Percentiles rank a stretch among this genome's conserved stretches.
phyloP scores from a whole-genome alignment of 2,888 invertebrate species.

The Chrysolina americana region DNA sequence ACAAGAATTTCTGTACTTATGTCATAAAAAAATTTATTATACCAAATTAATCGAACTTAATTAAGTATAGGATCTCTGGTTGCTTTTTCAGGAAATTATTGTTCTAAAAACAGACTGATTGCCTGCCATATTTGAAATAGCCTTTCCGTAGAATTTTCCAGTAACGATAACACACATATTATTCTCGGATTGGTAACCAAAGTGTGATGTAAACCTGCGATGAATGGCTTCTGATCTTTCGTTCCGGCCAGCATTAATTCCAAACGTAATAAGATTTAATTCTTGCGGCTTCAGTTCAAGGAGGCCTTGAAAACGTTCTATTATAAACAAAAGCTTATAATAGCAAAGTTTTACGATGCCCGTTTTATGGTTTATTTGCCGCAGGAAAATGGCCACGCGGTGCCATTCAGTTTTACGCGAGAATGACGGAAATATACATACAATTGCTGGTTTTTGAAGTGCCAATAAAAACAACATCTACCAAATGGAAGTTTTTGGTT shows the following conservation, averaged over 20 bases:
- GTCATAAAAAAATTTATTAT: too few species aligned
- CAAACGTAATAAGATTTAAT: slow-evolving; percentile 46
- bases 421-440: background rate
- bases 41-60: too few species aligned
- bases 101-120: too few species aligned
- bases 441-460: too few species aligned
- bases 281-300: slow-evolving; percentile 48
- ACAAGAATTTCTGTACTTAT: too few species aligned
- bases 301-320: slow-evolving; percentile 32
- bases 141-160: slow-evolving; percentile 11
- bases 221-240: slow-evolving; percentile 40
- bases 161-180: slow-evolving; percentile 36
- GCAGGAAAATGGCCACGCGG: background rate
- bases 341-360: slow-evolving; percentile 17
- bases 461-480: too few species aligned
- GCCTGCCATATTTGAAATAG: background rate
- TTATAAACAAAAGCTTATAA: slow-evolving; percentile 29
- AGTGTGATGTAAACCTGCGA: slow-evolving; percentile 30
- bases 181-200: slow-evolving; percentile 19
- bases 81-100: too few species aligned
- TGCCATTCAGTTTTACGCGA: background rate
- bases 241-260: slow-evolving; percentile 35
- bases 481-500: too few species aligned
- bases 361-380: slow-evolving; percentile 26
- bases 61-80: too few species aligned